Evolutionary conservation across 2,113 vertebrate genomes (phyloP), one percentile per base, ranked within the genome.

Genomic region (Barbus barbus): DNA sequence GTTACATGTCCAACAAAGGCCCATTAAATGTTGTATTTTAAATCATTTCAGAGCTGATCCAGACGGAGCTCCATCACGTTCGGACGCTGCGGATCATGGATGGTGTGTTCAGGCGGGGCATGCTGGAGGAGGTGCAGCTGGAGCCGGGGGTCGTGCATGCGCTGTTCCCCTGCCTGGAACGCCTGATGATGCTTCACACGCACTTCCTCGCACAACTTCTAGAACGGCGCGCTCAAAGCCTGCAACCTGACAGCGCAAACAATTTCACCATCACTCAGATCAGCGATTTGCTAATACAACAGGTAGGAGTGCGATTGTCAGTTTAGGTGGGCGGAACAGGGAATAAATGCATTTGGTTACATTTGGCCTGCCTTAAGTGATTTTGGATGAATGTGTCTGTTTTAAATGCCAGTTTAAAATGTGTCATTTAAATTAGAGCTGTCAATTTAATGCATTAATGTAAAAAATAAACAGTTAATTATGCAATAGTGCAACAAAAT

Each of bases 61-160:
- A 97, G 90, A 98, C 97, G 0, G 97, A 98, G 90, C 87, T 97
- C 53, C 96, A 97, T 91, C 97, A 98, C 0, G 94, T 98, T 63
- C 95, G 96, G 36, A 98, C 97, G 0, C 92, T 98, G 87, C 96
- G 96, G 86, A 97, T 98, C 90, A 97, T 98, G 97, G 96, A 94
- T 0, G 91, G 92, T 24, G 92, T 98, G 82, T 97, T 97, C 89
- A 95, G 96, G 16, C 95, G 94, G 72, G 96, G 96, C 3, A 95
- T 98, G 96, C 91, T 97, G 86, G 97, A 97, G 18, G 97, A 98
- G 79, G 94, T 98, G 65, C 96, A 96, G 93, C 74, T 97, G 85
- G 96, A 98, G 13, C 95, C 92, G 0, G 90, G 87, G 8, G 86
- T 92, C 0, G 95, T 96, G 11, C 94, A 97, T 20, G 92, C 92